These are phyloP conservation scores for Oncorhynchus tshawytscha DNA, from an alignment of 2,113 vertebrate species.

Conservation along the genomic window DNA sequence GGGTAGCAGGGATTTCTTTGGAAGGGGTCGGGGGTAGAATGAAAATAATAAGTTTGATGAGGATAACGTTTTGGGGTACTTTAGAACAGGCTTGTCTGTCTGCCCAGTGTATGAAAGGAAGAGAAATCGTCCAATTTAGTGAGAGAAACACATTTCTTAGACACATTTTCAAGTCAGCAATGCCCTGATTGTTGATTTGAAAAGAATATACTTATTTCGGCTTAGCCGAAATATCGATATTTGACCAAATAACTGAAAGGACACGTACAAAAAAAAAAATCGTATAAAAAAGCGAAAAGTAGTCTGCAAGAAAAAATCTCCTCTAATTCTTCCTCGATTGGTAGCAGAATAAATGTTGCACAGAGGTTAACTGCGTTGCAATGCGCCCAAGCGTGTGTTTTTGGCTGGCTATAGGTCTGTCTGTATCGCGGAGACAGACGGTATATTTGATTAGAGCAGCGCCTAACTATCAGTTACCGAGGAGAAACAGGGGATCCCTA, in stretches of 20 bases:
- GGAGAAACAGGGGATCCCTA: conserved; percentile 59
- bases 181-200: neutral
- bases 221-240: too few relatives aligned
- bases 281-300: neutral
- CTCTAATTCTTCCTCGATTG: conserved; percentile 1
- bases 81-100: conserved; percentile 27
- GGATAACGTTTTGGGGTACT: conserved; percentile 48
- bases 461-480: conserved; percentile 60
- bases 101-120: neutral
- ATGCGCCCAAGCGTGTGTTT: conserved; percentile 29
- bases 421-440: conserved; percentile 53
- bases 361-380: neutral
- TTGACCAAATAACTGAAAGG: too few relatives aligned
- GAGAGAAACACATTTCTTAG: neutral
- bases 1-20: conserved; percentile 70
- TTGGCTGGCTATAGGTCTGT: conserved; percentile 34
- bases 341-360: conserved; percentile 6
- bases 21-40: conserved; percentile 66
- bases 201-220: neutral
- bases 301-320: neutral
- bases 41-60: conserved; percentile 50
- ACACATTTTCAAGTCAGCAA: neutral
- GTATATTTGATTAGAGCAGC: conserved; percentile 54
- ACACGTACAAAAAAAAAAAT: too few relatives aligned
- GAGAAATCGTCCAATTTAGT: neutral